Percentiles rank a stretch among this genome's conserved stretches.
phyloP scores from a whole-genome alignment of 2,888 invertebrate genomes.

The Mythimna lalbum region DNA sequence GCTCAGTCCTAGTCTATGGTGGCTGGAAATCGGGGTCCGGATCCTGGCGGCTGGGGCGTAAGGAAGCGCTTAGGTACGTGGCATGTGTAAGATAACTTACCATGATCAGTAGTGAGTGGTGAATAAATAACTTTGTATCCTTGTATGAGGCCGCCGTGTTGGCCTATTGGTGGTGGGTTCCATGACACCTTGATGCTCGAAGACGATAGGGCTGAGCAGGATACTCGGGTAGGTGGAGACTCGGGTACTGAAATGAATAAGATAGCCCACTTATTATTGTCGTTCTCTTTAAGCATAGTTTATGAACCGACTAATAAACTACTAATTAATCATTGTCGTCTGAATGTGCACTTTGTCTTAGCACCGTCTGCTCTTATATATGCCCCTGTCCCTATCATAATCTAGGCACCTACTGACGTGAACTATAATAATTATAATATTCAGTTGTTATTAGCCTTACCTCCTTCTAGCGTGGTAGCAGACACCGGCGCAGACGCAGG shows the following conservation, averaged over 20 bases:
- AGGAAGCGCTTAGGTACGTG: too few species aligned
- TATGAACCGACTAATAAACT: background rate
- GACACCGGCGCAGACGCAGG: slow-evolving; percentile 93
- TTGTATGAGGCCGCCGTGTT: slow-evolving; percentile 92
- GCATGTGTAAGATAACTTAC: slow-evolving; percentile 64
- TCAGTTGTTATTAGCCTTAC: slow-evolving; percentile 72
- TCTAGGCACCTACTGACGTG: too few species aligned
- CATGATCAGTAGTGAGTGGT: slow-evolving; percentile 85
- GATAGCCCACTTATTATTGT: background rate
- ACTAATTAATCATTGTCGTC: too few species aligned
- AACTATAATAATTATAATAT: too few species aligned
- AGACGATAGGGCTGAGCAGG: slow-evolving; percentile 92
- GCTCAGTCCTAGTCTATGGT: too few species aligned
- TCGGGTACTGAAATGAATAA: slow-evolving; percentile 91
- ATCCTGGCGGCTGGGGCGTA: too few species aligned
- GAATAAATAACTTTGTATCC: slow-evolving; percentile 95
- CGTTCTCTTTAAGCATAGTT: background rate
- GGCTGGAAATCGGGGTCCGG: too few species aligned
- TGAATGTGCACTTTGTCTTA: too few species aligned
- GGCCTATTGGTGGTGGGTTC: slow-evolving; percentile 92
- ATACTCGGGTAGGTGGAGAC: slow-evolving; percentile 92
- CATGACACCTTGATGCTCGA: slow-evolving; percentile 94
- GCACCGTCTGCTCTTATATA: too few species aligned
- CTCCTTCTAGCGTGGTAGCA: slow-evolving; percentile 94
- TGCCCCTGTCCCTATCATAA: too few species aligned